Evolutionary conservation across 1,140 invertebrate species (phyloP).

Genomic region (Drosophila chauvacae): DNA sequence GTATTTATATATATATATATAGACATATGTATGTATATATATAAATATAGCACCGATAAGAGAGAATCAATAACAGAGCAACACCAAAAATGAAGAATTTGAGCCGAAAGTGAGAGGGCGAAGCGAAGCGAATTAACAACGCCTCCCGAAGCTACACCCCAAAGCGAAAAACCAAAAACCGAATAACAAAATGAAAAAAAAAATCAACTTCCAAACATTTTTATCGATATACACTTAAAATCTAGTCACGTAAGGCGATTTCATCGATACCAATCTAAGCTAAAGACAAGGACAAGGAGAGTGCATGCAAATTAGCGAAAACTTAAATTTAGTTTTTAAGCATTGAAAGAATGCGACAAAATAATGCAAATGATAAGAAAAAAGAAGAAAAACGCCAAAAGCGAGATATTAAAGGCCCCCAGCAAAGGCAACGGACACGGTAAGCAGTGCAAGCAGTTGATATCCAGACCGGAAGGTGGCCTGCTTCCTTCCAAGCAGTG

Average conservation of each 20-base stretch:
- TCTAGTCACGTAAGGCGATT: conserved; percentile 47
- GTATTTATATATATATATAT: conserved; percentile 33
- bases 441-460: conserved; percentile 32
- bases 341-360: conserved; percentile 25
- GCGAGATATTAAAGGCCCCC: conserved; percentile 1
- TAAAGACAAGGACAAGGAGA: conserved; percentile 21
- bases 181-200: background rate
- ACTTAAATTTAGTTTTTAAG: conserved; percentile 43
- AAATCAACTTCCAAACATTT: conserved; percentile 70
- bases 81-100: conserved; percentile 27
- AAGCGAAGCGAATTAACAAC: conserved; percentile 16
- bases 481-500: conserved; percentile 11
- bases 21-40: conserved; percentile 7
- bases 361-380: conserved; percentile 14
- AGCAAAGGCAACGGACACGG: conserved; percentile 36
- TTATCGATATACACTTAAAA: conserved; percentile 56
- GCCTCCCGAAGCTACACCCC: conserved; percentile 21
- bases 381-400: conserved; percentile 25
- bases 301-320: conserved; percentile 47
- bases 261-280: conserved; percentile 50
- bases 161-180: background rate
- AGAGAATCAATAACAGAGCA: conserved; percentile 21
- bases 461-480: background rate
- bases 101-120: conserved; percentile 2
- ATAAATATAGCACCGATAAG: conserved; percentile 15